Conservation (phyloP, 2,113 vertebrate species). For the Zosterops lateralis region DNA sequence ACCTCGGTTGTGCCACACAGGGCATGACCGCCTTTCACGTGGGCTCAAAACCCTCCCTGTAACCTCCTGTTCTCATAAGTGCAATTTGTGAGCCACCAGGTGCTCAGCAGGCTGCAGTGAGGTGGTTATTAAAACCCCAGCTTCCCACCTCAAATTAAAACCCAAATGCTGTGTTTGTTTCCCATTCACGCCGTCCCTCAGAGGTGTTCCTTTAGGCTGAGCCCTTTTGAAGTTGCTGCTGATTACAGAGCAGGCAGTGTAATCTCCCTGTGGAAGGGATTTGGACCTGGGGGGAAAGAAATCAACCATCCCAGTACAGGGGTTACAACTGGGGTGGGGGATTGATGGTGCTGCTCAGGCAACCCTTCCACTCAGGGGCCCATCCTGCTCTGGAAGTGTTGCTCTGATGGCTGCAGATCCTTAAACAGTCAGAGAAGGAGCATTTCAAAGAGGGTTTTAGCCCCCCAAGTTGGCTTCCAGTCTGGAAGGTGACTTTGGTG, state of each 20-base stretch:
- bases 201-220: neutral
- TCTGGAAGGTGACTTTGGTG: neutral
- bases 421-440: neutral
- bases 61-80: neutral
- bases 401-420: neutral
- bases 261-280: neutral
- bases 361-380: neutral
- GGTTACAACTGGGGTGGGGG: neutral
- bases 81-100: neutral
- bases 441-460: neutral
- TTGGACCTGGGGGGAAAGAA: neutral
- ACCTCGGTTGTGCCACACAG: fast-evolving
- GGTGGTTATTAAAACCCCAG: conserved; percentile 16
- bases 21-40: neutral
- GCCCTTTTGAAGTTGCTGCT: conserved; percentile 25
- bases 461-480: neutral
- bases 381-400: neutral
- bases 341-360: neutral
- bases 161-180: conserved; percentile 26
- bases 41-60: neutral
- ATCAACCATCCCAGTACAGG: neutral
- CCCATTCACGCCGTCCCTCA: neutral
- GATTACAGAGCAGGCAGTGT: conserved; percentile 20
- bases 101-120: fast-evolving
- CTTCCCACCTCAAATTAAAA: conserved; percentile 26